phyloP scores from a whole-genome alignment of 2,113 vertebrate genomes.

The Henicopernis longicauda region DNA sequence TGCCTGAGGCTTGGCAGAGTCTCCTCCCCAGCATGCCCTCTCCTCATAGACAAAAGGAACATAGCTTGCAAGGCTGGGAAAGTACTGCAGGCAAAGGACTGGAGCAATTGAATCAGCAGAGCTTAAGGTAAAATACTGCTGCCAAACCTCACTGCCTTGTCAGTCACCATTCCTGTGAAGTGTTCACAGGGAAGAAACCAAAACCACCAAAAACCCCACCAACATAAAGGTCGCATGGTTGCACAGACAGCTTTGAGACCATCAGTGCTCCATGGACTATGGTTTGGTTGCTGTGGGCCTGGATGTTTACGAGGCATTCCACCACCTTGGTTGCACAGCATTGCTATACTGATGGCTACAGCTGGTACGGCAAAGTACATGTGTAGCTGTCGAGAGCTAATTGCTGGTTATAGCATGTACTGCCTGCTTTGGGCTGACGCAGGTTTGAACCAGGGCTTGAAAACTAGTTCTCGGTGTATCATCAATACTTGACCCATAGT shows the following conservation, averaged over 20 bases:
- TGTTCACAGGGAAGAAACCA: accelerated
- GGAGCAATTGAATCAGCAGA: background rate
- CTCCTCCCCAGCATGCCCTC: background rate
- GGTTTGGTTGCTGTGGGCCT: background rate
- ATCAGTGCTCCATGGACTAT: too few relatives aligned
- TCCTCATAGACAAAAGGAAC: background rate
- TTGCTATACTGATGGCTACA: background rate
- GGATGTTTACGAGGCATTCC: background rate
- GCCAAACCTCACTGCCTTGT: background rate
- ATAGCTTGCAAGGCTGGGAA: background rate
- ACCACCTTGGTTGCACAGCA: background rate
- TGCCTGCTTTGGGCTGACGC: background rate
- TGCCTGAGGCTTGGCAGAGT: background rate
- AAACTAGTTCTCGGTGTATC: background rate
- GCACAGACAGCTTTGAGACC: background rate
- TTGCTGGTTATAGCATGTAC: accelerated
- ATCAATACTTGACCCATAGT: background rate
- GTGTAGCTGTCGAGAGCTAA: background rate
- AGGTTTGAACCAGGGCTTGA: background rate
- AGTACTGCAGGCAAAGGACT: background rate
- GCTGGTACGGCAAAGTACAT: accelerated
- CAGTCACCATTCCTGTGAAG: background rate
- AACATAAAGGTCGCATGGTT: accelerated
- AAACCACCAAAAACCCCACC: background rate
- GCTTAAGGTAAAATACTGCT: background rate